Percentiles rank a stretch among this genome's conserved stretches.
Conservation (phyloP, 2,113 vertebrate species). For the Synchiropus splendidus region DNA sequence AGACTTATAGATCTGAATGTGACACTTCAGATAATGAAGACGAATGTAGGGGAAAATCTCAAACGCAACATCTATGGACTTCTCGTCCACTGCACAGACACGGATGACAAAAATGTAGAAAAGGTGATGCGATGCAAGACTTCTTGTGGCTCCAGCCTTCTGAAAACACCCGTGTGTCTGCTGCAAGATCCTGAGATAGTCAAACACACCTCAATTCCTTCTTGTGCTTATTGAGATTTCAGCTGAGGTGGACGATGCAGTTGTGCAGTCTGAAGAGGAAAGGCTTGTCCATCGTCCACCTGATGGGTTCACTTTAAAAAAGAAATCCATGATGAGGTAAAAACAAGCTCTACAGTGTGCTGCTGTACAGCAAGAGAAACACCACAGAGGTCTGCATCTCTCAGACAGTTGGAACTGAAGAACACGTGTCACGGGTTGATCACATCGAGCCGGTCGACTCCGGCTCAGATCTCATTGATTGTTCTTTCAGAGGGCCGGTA, state of each 20-base stretch:
- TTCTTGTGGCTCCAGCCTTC: slow-evolving; percentile 24
- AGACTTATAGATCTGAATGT: too few species aligned
- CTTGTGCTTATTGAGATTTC: slow-evolving; percentile 48
- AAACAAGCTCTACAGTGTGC: slow-evolving; percentile 19
- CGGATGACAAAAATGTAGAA: slow-evolving; percentile 21
- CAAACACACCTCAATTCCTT: slow-evolving; percentile 13
- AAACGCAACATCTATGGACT: background rate
- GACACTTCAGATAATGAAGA: slow-evolving; percentile 2
- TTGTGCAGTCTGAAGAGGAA: slow-evolving; percentile 8
- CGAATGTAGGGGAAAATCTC: background rate
- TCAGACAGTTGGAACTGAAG: slow-evolving; percentile 7
- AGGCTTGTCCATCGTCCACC: slow-evolving; percentile 4
- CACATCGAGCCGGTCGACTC: background rate
- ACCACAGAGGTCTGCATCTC: slow-evolving; percentile 13
- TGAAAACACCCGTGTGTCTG: background rate
- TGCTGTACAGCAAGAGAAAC: slow-evolving; percentile 26
- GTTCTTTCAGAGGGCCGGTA: slow-evolving; percentile 90
- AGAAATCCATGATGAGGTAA: slow-evolving; percentile 10
- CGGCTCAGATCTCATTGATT: slow-evolving; percentile 87
- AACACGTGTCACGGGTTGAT: slow-evolving; percentile 13
- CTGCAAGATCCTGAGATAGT: background rate
- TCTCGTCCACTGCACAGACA: slow-evolving; percentile 20
- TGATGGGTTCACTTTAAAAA: slow-evolving; percentile 8
- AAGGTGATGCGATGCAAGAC: slow-evolving; percentile 39
- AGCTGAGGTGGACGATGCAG: slow-evolving; percentile 16